Evolutionary conservation across 2,888 invertebrate species (phyloP), one percentile per base, ranked within the genome.

Genomic region (Acanthosepion pharaonis): DNA sequence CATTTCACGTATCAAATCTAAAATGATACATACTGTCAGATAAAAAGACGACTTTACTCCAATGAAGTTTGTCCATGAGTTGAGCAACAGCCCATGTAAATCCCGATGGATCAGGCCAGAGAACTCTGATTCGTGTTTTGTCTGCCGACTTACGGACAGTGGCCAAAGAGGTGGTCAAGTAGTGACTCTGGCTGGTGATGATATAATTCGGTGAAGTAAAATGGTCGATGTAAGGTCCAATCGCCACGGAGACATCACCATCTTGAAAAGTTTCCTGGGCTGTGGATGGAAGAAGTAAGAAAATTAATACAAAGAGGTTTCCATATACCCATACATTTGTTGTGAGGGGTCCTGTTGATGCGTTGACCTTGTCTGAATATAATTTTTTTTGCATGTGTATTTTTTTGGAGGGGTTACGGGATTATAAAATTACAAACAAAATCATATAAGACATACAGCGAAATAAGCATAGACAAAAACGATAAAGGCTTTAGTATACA

Each of bases 171-270:
- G 96, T 96, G 94, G 97, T 97, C 94, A 97, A 95, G 53, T 96
- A 95, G 94, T 96, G 96, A 23, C 95, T 94, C 95, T 96, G 96
- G 42, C 96, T 95, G 5, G 95, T 94, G 59, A 97, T 96, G 95
- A 97, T 96, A 95, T 97, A 97, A 51, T 96, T 96, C 59, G 96
- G 96, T 51, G 97, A 97, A 11, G 96, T 96, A 94, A 97, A 97
- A 6, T 96, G 96, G 94, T 96, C 96, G 51, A 97, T 96, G 95
- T 96, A 96, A 1, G 97, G 96, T 18, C 97, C 97, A 64, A 96
- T 96, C 15, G 96, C 97, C 8, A 96, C 96, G 0, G 96, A 96
- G 15, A 96, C 95, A 0, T 95, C 78, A 0, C n/a, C 95, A 59
- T 95, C 94, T 33, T 95, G 95, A 94, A 96, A 96, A 49, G 95